Conservation (phyloP, 2,797 vertebrate species). For the Acanthis flammea region DNA sequence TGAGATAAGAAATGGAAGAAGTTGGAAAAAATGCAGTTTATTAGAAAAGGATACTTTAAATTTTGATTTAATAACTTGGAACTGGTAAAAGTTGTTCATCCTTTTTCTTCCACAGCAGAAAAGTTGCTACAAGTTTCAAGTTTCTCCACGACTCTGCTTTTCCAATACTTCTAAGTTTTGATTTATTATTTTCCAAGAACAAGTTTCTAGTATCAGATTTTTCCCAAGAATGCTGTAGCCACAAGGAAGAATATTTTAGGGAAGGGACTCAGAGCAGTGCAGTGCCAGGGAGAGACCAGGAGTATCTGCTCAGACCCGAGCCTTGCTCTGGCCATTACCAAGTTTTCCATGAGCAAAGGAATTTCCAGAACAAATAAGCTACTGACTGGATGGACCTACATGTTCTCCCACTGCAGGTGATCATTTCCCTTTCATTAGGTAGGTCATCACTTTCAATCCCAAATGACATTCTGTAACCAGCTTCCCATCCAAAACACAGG, state of each 20-base stretch:
- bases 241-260: background rate
- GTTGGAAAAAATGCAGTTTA: background rate
- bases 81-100: background rate
- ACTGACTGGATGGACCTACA: background rate
- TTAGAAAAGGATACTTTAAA: background rate
- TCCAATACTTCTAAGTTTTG: background rate
- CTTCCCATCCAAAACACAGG: background rate
- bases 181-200: background rate
- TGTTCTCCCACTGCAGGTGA: background rate
- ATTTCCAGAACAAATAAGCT: background rate
- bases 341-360: background rate
- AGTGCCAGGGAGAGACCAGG: background rate
- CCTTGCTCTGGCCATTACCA: background rate
- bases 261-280: rapidly evolving
- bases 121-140: background rate
- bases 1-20: background rate
- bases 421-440: background rate
- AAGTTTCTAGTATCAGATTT: background rate
- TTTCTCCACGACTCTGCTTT: background rate
- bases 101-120: background rate
- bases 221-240: background rate
- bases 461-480: background rate
- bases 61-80: background rate
- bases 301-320: background rate
- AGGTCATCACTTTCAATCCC: background rate